Evolutionary conservation across 2,113 vertebrate species (phyloP).

Genomic region (Takifugu bimaculatus): DNA sequence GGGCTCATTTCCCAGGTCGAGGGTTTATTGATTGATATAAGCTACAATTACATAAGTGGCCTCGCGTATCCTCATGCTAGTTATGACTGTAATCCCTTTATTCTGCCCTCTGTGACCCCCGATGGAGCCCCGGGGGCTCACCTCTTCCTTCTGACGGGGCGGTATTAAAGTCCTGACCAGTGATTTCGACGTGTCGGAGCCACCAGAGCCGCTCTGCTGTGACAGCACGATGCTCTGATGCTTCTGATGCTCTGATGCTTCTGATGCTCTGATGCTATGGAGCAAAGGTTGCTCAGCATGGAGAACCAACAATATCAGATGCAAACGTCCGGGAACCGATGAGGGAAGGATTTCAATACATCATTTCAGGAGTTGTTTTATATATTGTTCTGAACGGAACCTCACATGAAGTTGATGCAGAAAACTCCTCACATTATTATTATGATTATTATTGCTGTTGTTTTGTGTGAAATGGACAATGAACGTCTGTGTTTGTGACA

Average conservation of each 20-base stretch:
- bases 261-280: background rate
- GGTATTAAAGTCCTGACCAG: constrained; percentile 47
- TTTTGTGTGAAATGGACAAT: no score
- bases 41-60: constrained; percentile 61
- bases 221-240: constrained; percentile 30
- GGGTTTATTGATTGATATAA: constrained; percentile 62
- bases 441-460: no score
- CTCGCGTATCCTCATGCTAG: constrained; percentile 36
- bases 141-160: constrained; percentile 14
- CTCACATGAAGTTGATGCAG: constrained; percentile 1
- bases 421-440: background rate
- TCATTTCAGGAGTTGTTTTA: constrained; percentile 4
- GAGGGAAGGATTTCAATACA: constrained; percentile 16
- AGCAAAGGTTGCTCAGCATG: constrained; percentile 14
- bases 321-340: constrained; percentile 21
- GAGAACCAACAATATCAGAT: constrained; percentile 34
- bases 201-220: constrained; percentile 33
- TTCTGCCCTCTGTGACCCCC: constrained; percentile 48
- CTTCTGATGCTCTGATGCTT: background rate
- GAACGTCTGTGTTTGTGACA: no score
- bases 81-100: constrained; percentile 62
- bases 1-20: constrained; percentile 59
- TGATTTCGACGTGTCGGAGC: constrained; percentile 40
- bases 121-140: constrained; percentile 15
- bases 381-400: background rate